A percentile compares a stretch with the other conserved stretches of the same genome.
Evolutionary conservation across 1,140 invertebrate species (phyloP).

Genomic region (Polypedilum vanderplanki): DNA sequence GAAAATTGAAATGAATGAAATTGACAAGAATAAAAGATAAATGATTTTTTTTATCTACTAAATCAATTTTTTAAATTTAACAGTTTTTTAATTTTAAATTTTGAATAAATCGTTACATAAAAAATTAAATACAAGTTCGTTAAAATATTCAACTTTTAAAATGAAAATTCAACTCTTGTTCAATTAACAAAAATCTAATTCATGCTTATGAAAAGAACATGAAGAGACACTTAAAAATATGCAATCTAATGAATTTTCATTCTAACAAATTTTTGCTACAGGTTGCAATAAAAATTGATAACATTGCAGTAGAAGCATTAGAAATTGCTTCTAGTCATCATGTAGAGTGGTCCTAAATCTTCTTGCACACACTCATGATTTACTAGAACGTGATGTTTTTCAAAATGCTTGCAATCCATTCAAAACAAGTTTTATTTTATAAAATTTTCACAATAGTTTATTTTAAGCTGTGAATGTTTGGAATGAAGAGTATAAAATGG

Average conservation of each 20-base stretch:
- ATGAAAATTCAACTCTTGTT: too few relatives aligned
- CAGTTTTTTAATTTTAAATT: too few relatives aligned
- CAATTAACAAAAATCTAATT: background rate
- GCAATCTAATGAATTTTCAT: background rate
- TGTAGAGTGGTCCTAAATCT: background rate
- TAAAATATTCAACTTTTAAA: too few relatives aligned
- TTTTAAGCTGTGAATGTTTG: too few relatives aligned
- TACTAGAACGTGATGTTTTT: background rate
- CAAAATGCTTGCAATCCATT: background rate
- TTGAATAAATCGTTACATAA: too few relatives aligned
- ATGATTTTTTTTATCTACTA: too few relatives aligned
- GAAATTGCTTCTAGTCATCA: slow-evolving; percentile 2
- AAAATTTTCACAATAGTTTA: too few relatives aligned
- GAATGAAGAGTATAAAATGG: too few relatives aligned
- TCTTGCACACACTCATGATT: background rate
- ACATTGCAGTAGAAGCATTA: background rate
- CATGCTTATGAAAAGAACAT: background rate
- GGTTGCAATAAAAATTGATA: slow-evolving; percentile 1
- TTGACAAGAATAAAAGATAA: too few relatives aligned
- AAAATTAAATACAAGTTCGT: too few relatives aligned
- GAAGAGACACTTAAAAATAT: background rate
- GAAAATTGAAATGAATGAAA: too few relatives aligned
- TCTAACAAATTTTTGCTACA: background rate
- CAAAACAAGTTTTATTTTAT: background rate
- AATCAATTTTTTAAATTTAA: too few relatives aligned